Conservation (phyloP, 2,113 vertebrate species). For the Platycercus adscitus region DNA sequence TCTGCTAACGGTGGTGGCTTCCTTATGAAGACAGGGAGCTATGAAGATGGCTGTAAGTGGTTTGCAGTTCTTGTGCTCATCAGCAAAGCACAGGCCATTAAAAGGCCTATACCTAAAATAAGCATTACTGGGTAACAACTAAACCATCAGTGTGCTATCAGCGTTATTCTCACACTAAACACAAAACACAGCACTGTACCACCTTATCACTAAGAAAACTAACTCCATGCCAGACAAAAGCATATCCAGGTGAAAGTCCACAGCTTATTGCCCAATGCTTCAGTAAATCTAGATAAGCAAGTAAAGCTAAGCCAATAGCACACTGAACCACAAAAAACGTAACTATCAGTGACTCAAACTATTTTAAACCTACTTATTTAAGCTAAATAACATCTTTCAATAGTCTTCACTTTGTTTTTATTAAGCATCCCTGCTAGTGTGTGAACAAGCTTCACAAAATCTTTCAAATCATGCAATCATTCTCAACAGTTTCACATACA, state of each 20-base stretch:
- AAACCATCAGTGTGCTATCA: background rate
- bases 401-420: background rate
- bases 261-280: background rate
- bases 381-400: background rate
- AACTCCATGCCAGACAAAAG: background rate
- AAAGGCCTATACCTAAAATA: background rate
- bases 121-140: background rate
- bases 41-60: background rate
- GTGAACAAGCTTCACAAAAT: background rate
- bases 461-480: background rate
- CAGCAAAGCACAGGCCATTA: background rate
- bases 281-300: background rate
- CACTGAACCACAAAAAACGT: background rate
- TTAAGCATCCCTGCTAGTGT: background rate
- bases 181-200: background rate
- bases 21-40: background rate
- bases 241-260: background rate
- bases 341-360: background rate
- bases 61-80: background rate
- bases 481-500: background rate
- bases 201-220: background rate
- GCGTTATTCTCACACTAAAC: background rate
- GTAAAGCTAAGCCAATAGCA: background rate
- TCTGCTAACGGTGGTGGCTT: background rate
- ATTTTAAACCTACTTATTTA: background rate